phyloP scores from a whole-genome alignment of 64 coral and sea anemone genomes.

The Pocillopora verrucosa region DNA sequence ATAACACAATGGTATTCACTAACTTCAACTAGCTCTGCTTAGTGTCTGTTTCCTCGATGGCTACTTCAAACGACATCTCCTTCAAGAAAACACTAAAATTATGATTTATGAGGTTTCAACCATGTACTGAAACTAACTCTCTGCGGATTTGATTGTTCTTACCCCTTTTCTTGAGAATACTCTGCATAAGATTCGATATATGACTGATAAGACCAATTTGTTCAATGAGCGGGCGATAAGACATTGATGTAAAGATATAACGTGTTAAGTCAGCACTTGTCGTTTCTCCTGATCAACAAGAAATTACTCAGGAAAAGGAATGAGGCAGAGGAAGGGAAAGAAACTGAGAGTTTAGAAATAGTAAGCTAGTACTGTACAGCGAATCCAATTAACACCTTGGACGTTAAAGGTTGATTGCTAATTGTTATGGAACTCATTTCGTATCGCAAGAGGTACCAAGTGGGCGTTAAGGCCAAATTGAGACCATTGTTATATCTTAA shows the following conservation, averaged over 20 bases:
- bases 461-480: conserved; percentile 22
- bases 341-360: not conserved
- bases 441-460: not conserved
- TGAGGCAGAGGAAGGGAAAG: not conserved
- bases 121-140: not conserved
- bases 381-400: conserved; percentile 20
- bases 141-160: conserved; percentile 1
- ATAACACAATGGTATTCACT: not conserved
- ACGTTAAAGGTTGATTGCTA: conserved; percentile 14
- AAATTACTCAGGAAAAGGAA: not conserved
- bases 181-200: not conserved
- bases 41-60: not conserved
- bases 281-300: not conserved
- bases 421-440: conserved; percentile 22
- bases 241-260: not conserved
- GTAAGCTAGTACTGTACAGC: not conserved
- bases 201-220: not conserved
- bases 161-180: not conserved
- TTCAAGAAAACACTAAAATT: not conserved
- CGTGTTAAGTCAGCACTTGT: not conserved
- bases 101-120: conserved; percentile 30
- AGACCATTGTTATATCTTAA: conserved; percentile 18
- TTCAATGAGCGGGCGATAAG: not conserved
- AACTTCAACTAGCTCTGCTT: not conserved
- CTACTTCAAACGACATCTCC: not conserved